phyloP scores from a whole-genome alignment of 2,797 vertebrate genomes.

The Lithobates pipiens region DNA sequence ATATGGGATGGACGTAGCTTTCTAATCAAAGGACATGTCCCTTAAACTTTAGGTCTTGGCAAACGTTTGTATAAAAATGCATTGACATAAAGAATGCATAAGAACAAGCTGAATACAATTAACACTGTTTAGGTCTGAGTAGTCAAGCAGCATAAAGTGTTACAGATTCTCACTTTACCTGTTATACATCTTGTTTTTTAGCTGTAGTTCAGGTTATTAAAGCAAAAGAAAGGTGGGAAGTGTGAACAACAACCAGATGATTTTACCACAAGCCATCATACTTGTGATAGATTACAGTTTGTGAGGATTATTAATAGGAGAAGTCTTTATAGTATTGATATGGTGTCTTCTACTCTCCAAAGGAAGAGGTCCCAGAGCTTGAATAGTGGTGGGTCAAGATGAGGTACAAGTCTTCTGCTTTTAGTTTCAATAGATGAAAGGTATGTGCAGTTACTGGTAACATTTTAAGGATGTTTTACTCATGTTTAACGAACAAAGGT shows the following conservation, averaged over 20 bases:
- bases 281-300: no score
- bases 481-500: no score
- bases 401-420: background rate
- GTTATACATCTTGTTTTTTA: conserved; percentile 34
- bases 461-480: no score
- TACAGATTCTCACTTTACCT: background rate
- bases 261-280: no score
- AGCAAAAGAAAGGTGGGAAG: background rate
- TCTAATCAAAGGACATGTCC: background rate
- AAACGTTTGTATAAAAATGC: background rate
- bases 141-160: conserved; percentile 11
- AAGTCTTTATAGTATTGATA: background rate
- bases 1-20: background rate
- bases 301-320: no score
- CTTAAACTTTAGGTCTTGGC: background rate
- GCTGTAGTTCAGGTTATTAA: background rate
- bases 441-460: no score
- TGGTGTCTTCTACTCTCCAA: background rate
- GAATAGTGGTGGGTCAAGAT: background rate
- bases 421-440: no score
- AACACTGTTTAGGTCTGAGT: background rate
- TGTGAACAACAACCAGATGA: no score
- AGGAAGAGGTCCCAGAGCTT: background rate
- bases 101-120: conserved; percentile 22
- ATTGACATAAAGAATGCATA: conserved; percentile 9